These are phyloP conservation scores for Urophycis tenuis DNA, from an alignment of 2,797 vertebrate species.

Conservation along the genomic window DNA sequence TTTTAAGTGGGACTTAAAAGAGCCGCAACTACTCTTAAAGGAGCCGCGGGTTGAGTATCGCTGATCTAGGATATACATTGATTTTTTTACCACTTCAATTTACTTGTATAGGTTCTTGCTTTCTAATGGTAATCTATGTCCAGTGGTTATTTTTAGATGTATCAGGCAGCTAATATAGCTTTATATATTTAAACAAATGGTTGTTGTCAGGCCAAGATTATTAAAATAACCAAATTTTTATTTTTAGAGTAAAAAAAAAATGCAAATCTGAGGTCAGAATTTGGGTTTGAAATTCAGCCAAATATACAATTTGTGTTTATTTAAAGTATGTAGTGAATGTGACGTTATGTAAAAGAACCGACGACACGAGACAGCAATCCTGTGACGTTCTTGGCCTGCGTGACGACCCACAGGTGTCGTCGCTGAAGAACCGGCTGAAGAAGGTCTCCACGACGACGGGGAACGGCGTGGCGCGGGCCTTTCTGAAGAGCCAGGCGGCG, in stretches of 20 bases:
- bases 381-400: neutral
- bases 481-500: conserved; percentile 90
- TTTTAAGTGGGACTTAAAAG: too few relatives aligned
- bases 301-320: neutral
- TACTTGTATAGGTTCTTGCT: neutral
- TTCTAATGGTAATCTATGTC: too few relatives aligned
- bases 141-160: too few relatives aligned
- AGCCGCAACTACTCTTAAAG: too few relatives aligned
- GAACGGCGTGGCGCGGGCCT: conserved; percentile 88
- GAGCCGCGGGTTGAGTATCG: too few relatives aligned
- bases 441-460: conserved; percentile 91
- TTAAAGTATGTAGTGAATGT: neutral
- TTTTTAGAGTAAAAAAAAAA: neutral
- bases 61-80: too few relatives aligned
- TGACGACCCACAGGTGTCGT: conserved; percentile 73
- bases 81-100: neutral
- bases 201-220: neutral
- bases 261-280: neutral
- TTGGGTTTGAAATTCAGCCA: conserved; percentile 1
- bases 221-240: neutral
- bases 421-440: conserved; percentile 88
- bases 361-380: too few relatives aligned
- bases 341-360: neutral
- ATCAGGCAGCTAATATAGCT: too few relatives aligned
- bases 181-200: too few relatives aligned